Conservation (phyloP, 2,888 invertebrate genomes). For the Eugnorisma glareosa region DNA sequence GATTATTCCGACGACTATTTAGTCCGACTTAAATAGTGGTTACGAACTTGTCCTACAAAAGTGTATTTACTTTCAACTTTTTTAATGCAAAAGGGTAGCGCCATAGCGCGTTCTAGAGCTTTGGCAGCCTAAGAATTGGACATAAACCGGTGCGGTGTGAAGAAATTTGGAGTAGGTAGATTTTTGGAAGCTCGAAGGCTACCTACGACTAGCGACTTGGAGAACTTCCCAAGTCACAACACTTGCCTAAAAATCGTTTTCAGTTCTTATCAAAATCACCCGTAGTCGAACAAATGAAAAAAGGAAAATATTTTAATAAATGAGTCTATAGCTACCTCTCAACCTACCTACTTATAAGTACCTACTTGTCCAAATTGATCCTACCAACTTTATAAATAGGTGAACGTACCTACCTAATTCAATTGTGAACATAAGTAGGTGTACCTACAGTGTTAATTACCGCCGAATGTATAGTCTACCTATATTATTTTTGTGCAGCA, state of each 20-base stretch:
- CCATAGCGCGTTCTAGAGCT: not conserved
- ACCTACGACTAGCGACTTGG: too few species aligned
- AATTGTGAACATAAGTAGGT: not conserved
- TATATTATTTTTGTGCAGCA: slow-evolving; percentile 2
- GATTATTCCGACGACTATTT: too few species aligned
- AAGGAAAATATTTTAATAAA: not conserved
- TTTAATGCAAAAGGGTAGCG: not conserved
- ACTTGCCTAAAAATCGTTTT: not conserved
- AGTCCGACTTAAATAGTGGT: too few species aligned
- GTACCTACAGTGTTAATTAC: not conserved
- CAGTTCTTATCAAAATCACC: not conserved
- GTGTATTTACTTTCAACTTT: not conserved
- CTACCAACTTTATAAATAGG: not conserved
- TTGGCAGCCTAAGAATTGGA: not conserved
- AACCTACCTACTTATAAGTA: not conserved
- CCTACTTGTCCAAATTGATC: not conserved
- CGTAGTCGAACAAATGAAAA: not conserved
- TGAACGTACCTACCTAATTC: not conserved
- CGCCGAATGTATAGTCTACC: not conserved
- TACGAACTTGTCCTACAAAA: not conserved
- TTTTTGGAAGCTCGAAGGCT: not conserved
- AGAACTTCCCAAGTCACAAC: not conserved
- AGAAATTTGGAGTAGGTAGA: not conserved
- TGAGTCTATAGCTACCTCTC: too few species aligned
- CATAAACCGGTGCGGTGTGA: not conserved